These are phyloP conservation scores for Phylloscopus trochiloides DNA, from an alignment of 2,113 vertebrate species.

Conservation along the genomic window DNA sequence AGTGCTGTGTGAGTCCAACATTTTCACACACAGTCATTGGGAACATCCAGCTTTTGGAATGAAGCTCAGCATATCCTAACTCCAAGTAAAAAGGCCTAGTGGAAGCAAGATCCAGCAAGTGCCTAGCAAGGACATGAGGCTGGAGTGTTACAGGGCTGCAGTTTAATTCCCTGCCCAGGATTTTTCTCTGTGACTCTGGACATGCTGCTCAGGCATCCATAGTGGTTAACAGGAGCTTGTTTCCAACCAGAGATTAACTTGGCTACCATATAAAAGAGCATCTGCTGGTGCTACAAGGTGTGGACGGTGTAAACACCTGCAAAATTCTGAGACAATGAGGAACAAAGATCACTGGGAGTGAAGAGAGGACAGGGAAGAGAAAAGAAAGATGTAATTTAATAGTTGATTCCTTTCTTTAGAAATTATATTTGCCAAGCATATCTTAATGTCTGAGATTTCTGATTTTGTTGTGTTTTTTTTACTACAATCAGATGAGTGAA, in stretches of 20 bases:
- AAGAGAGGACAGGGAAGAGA: not conserved
- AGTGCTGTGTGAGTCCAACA: not conserved
- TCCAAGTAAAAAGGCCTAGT: not conserved
- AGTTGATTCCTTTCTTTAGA: not conserved
- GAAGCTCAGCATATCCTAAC: not conserved
- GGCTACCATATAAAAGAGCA: not conserved
- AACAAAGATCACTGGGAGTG: not conserved
- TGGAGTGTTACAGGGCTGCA: not conserved
- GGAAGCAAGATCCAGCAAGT: not conserved
- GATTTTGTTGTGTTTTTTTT: not conserved
- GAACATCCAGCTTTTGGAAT: not conserved
- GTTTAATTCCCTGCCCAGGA: not conserved
- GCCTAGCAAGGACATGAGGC: not conserved
- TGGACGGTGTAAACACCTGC: not conserved
- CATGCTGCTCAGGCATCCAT: not conserved
- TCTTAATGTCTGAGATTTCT: not conserved
- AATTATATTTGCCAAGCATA: not conserved
- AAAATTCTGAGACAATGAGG: not conserved
- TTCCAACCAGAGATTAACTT: not conserved
- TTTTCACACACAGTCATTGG: not conserved
- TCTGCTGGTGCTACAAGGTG: not conserved
- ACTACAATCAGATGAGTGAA: not conserved
- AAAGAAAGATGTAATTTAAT: rapidly evolving
- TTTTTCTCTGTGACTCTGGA: not conserved
- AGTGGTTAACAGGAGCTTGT: not conserved